Evolutionary conservation across 2,888 invertebrate species (phyloP).

Genomic region (Agonum fuliginosum): DNA sequence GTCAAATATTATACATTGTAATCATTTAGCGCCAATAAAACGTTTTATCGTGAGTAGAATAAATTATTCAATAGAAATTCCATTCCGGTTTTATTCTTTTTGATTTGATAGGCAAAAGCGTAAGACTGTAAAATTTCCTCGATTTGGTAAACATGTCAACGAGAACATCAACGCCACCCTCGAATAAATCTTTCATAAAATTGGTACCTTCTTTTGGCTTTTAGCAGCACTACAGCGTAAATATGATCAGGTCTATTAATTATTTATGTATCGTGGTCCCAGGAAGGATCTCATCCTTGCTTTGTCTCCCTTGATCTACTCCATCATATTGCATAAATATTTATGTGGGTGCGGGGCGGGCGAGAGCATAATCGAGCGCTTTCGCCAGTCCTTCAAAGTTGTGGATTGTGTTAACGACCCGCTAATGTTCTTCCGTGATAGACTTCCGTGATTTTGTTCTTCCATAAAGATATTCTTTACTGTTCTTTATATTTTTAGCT

Average conservation of each 20-base stretch:
- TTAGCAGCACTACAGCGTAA: constrained; percentile 37
- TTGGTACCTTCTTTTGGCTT: constrained; percentile 46
- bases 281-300: constrained; percentile 16
- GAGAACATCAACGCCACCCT: background rate
- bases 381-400: constrained; percentile 44
- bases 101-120: background rate
- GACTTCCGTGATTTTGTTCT: constrained; percentile 41
- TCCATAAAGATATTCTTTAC: constrained; percentile 37
- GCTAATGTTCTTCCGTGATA: constrained; percentile 29
- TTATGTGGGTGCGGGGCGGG: constrained; percentile 19
- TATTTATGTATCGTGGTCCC: constrained; percentile 50
- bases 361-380: constrained; percentile 30
- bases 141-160: constrained; percentile 31
- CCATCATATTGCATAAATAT: constrained; percentile 51
- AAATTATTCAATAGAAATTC: constrained; percentile 16
- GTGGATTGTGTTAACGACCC: constrained; percentile 43
- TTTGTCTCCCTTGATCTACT: constrained; percentile 47
- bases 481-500: constrained; percentile 23
- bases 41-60: constrained; percentile 5
- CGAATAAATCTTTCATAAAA: constrained; percentile 43
- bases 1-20: constrained; percentile 38
- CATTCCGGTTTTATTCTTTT: background rate
- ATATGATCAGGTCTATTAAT: constrained; percentile 51
- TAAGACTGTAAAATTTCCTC: background rate
- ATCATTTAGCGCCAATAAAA: background rate